Conservation (phyloP, 2,113 vertebrate species). For the Dinomys branickii region DNA sequence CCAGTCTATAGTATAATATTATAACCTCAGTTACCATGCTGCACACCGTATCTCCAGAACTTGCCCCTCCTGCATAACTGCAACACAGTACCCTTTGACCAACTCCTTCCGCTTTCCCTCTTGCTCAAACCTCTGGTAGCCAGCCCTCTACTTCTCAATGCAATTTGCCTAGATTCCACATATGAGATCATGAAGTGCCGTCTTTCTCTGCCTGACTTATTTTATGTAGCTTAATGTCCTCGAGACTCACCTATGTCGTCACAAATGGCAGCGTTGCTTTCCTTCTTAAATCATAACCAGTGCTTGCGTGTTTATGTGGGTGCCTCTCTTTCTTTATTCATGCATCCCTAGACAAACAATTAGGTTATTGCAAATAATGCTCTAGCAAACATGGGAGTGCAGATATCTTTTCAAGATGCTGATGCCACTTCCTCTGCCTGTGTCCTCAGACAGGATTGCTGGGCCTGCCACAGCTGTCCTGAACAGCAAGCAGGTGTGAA, state of each 20-base stretch:
- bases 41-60: neutral
- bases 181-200: neutral
- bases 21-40: neutral
- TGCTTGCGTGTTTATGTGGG: too few species aligned
- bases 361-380: neutral
- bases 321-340: neutral
- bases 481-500: neutral
- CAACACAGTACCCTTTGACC: neutral
- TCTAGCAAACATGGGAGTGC: neutral
- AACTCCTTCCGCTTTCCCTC: neutral
- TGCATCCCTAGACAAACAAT: neutral
- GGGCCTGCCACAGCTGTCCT: neutral
- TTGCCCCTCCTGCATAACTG: neutral
- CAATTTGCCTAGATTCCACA: neutral
- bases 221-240: neutral
- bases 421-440: neutral
- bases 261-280: neutral
- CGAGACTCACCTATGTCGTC: neutral
- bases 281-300: neutral
- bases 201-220: neutral
- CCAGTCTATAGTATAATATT: neutral
- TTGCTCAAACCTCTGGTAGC: neutral
- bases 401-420: neutral
- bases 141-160: neutral
- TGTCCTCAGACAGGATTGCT: neutral